phyloP scores from a whole-genome alignment of 1,140 invertebrate species.

The Drosophila kikkawai region DNA sequence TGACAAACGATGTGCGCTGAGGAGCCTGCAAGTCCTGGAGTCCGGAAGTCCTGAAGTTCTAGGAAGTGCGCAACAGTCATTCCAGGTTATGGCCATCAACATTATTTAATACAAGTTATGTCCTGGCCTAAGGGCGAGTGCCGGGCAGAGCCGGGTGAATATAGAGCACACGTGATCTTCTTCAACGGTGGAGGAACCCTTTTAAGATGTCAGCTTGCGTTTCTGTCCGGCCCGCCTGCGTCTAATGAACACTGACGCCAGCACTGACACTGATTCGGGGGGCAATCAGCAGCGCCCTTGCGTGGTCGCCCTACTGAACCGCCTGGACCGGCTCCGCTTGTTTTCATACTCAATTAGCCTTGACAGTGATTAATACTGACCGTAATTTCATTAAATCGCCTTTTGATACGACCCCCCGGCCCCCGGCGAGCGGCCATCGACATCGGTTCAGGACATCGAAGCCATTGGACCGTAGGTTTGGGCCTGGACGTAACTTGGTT shows the following conservation, averaged over 20 bases:
- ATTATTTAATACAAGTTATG: conserved; percentile 64
- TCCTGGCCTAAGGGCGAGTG: neutral
- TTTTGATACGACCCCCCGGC: conserved; percentile 62
- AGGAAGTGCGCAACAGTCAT: conserved; percentile 27
- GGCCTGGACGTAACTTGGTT: conserved; percentile 66
- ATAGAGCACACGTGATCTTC: conserved; percentile 12
- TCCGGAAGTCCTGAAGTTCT: neutral
- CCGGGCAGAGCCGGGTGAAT: neutral
- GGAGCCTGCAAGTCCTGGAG: neutral
- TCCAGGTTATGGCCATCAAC: conserved; percentile 27
- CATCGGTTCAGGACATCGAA: neutral
- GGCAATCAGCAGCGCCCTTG: neutral
- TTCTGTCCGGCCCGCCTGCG: conserved; percentile 41
- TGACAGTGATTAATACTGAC: conserved; percentile 81
- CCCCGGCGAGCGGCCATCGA: neutral
- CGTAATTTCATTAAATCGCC: conserved; percentile 81
- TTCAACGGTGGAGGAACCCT: conserved; percentile 50
- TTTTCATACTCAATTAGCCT: conserved; percentile 81
- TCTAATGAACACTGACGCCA: conserved; percentile 68
- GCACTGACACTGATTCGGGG: conserved; percentile 59
- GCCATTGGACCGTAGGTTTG: conserved; percentile 15
- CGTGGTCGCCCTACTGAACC: conserved; percentile 12
- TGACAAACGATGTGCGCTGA: conserved; percentile 68
- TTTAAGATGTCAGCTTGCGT: conserved; percentile 75
- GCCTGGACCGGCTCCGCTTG: conserved; percentile 31